These are phyloP conservation scores for Leptocoma aspasia DNA, from an alignment of 2,113 vertebrate genomes.

Conservation along the genomic window DNA sequence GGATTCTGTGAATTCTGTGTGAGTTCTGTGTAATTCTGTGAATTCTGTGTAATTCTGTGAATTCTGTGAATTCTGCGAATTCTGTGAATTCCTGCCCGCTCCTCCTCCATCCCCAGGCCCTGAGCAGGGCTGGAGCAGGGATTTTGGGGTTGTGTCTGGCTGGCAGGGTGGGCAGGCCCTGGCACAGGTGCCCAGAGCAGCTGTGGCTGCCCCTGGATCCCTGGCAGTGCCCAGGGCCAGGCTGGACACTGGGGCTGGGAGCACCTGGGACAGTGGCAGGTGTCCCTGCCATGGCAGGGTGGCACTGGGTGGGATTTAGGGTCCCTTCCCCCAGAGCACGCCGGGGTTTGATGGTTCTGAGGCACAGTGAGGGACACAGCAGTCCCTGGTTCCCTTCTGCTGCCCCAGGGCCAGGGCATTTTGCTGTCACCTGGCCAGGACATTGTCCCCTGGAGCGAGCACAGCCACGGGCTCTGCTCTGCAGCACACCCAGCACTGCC, in stretches of 20 bases:
- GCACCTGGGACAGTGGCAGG: not conserved
- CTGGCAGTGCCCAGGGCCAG: not conserved
- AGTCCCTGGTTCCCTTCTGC: accelerated
- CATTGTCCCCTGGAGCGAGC: accelerated
- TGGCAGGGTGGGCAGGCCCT: not conserved
- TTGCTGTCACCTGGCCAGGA: not conserved
- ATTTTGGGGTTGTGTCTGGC: not conserved
- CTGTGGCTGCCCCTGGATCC: not conserved
- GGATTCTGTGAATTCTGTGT: too few species aligned
- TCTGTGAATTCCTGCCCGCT: not conserved
- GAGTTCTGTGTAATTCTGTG: too few species aligned
- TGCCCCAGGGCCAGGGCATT: not conserved
- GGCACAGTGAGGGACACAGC: not conserved
- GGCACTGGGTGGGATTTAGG: accelerated
- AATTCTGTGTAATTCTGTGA: too few species aligned
- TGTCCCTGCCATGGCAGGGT: not conserved
- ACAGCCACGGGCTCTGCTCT: accelerated
- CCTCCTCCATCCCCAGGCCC: not conserved
- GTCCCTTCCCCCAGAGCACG: too few species aligned
- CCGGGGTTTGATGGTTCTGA: not conserved
- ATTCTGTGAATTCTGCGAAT: too few species aligned
- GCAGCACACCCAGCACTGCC: not conserved
- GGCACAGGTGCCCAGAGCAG: not conserved
- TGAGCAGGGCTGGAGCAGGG: accelerated
- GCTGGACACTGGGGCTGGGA: not conserved